phyloP scores from a whole-genome alignment of 2,113 vertebrate genomes.

The Grammomys surdaster region DNA sequence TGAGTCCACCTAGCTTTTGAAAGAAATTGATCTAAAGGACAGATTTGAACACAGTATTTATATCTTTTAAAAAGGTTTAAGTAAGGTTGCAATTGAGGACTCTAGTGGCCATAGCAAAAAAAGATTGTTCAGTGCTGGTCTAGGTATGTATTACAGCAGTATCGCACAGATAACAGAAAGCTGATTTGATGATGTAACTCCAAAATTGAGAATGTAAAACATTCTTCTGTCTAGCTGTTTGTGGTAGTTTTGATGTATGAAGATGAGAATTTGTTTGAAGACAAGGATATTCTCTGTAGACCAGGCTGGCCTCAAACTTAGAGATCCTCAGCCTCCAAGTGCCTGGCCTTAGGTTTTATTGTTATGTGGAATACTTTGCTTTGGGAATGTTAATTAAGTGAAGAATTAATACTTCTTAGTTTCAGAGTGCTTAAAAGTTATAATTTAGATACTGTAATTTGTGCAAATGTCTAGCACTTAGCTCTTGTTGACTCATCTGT shows the following conservation, averaged over 20 bases:
- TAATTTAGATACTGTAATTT: background rate
- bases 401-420: conserved; percentile 35
- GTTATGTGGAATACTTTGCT: background rate
- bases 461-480: background rate
- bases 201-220: background rate
- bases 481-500: background rate
- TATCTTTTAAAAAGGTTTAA: background rate
- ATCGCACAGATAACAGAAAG: background rate
- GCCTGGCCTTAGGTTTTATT: background rate
- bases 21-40: conserved; percentile 35
- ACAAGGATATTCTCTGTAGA: background rate
- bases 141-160: background rate
- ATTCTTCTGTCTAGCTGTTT: background rate
- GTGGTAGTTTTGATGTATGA: background rate
- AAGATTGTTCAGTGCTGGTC: background rate
- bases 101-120: background rate
- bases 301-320: background rate
- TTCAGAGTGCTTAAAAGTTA: background rate
- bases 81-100: background rate
- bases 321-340: background rate
- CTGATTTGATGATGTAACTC: background rate
- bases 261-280: background rate
- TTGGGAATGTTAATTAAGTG: conserved; percentile 19
- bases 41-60: background rate
- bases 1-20: background rate